These are phyloP conservation scores for Neodiprion lecontei DNA, from an alignment of 1,140 invertebrate species.

Conservation along the genomic window DNA sequence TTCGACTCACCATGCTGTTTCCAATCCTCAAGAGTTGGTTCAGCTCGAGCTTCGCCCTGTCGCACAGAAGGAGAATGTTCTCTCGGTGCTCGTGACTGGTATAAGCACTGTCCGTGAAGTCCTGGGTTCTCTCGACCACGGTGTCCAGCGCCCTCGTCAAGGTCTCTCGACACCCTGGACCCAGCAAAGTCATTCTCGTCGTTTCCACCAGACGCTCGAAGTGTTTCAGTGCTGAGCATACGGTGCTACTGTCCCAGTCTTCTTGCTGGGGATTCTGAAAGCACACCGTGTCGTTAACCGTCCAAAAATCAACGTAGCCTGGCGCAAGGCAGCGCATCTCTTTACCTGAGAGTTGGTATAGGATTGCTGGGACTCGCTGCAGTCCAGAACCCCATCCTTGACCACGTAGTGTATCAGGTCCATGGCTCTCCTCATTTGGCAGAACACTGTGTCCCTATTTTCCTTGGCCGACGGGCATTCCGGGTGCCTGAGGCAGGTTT, in stretches of 20 bases:
- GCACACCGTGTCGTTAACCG: neutral
- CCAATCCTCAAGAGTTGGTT: constrained; percentile 86
- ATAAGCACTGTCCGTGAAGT: constrained; percentile 99
- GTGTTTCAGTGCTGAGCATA: constrained; percentile 80
- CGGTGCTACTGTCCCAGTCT: constrained; percentile 76
- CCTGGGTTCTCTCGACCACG: constrained; percentile 94
- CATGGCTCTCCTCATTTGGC: constrained; percentile 96
- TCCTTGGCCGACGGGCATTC: constrained; percentile 91
- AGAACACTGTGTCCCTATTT: constrained; percentile 96
- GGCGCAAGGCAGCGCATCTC: neutral
- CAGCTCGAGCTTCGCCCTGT: constrained; percentile 84
- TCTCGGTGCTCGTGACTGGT: constrained; percentile 97
- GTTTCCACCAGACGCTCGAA: constrained; percentile 87
- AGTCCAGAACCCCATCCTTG: constrained; percentile 86
- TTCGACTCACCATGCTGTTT: constrained; percentile 78
- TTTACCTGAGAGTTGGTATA: constrained; percentile 59
- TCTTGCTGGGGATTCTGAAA: constrained; percentile 59
- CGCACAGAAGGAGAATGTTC: constrained; percentile 90
- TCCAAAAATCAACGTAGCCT: neutral
- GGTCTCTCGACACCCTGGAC: constrained; percentile 71
- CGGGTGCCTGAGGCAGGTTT: constrained; percentile 93
- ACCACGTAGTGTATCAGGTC: constrained; percentile 98
- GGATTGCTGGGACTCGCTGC: constrained; percentile 59
- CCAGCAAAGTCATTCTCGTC: constrained; percentile 72
- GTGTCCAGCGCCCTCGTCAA: constrained; percentile 85